Base-by-base conservation (phyloP, 53 echinoderm and acorn worm species). In the Paracentrotus lividus region DNA sequence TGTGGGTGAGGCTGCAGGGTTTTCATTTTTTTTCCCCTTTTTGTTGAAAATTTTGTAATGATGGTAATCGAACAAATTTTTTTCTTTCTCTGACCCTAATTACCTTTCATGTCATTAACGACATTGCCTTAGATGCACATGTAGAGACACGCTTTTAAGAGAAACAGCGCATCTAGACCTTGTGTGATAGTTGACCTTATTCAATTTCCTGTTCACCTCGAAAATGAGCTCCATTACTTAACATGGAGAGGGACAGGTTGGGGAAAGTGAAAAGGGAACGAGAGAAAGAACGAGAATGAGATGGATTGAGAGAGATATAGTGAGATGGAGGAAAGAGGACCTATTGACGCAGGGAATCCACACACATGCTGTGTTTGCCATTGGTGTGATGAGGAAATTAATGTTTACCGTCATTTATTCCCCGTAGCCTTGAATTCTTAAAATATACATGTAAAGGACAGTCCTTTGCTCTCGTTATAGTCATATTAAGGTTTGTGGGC, bases 131-230 rank as follows among this genome's bases (percentile, higher is more conserved):
- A 75, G 42, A 42, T 7, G 36, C 76, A 42, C 42, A 36, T 18
- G 42, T 42, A 76, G 13, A 14, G 40, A 42, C 40, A 21, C 8
- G 64, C 0, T 15, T 59, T 69, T 20, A 65, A 76, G 21, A 32
- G 76, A 76, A 64, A 36, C 6, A 42, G 40, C 42, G 38, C 76
- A 38, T 21, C 42, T 5, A 32, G 42, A n/a, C 76, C 18, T 20
- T 76, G 38, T 75, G 75, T 76, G 42, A 76, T 26, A 13, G 45
- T 49, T 81, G 81, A 81, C 81, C 81, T 81, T 81, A 81, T 81
- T 81, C 81, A 81, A 81, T 81, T 81, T 81, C 81, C 81, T 81
- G 81, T 47, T 27, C 47, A 45, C 47, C 5, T 47, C 47, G 81
- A 47, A 26, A 26, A 4, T 3, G 42, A 47, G 81, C 36, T 72